These are phyloP conservation scores for Schizopygopsis malacanthus DNA, from an alignment of 2,797 vertebrate species.

Conservation along the genomic window DNA sequence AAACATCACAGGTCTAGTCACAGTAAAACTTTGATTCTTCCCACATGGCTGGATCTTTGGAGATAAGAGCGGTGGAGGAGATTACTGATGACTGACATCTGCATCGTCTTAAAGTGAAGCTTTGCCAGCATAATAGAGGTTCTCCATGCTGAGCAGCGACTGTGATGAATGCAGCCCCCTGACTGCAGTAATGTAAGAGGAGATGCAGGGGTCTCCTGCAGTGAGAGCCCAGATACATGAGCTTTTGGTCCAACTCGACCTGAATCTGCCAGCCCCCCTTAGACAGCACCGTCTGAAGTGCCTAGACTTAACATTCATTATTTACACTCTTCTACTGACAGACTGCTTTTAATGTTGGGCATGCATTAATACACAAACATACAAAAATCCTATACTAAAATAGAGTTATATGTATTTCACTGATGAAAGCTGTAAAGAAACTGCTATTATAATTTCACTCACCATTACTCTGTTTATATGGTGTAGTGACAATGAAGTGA, in stretches of 20 bases:
- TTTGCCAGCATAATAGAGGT: conserved; percentile 26
- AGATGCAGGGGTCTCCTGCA: conserved; percentile 36
- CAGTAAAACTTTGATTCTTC: conserved; percentile 15
- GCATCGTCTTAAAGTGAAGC: conserved; percentile 29
- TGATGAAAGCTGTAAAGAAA: neutral
- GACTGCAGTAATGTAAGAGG: conserved; percentile 34
- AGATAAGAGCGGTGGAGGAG: conserved; percentile 29
- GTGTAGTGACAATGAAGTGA: neutral
- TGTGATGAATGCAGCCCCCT: conserved; percentile 29
- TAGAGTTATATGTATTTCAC: conserved; percentile 10
- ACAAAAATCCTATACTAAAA: neutral
- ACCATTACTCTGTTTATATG: neutral
- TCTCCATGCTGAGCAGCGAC: conserved; percentile 9
- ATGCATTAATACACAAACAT: conserved; percentile 3
- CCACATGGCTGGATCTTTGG: conserved; percentile 25
- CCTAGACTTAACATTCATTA: conserved; percentile 40
- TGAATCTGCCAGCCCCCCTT: conserved; percentile 41
- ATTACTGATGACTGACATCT: conserved; percentile 27
- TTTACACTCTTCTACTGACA: conserved; percentile 36
- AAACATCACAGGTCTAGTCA: conserved; percentile 8
- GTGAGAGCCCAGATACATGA: conserved; percentile 34
- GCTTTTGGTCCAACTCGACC: conserved; percentile 6
- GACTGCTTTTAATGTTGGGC: conserved; percentile 8
- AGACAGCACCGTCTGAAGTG: conserved; percentile 28
- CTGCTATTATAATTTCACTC: neutral